These are phyloP conservation scores for Mustela nigripes DNA, from an alignment of 2,113 vertebrate species.

Conservation along the genomic window DNA sequence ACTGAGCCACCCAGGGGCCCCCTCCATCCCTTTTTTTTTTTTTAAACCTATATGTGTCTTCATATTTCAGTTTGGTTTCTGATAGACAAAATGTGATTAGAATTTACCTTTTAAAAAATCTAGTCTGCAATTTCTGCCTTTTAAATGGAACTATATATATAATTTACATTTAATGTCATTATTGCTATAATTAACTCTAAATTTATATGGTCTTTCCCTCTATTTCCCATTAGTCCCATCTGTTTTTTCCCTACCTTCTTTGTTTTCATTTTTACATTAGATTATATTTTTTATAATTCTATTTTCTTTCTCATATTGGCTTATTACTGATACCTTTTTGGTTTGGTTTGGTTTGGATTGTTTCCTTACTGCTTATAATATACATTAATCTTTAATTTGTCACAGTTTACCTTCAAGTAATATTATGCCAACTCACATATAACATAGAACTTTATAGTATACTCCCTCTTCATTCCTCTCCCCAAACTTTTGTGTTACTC, in stretches of 20 bases:
- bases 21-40: background rate
- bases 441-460: background rate
- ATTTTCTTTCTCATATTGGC: background rate
- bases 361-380: background rate
- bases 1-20: too few relatives aligned
- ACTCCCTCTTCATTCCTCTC: background rate
- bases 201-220: background rate
- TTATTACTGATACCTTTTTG: background rate
- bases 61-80: background rate
- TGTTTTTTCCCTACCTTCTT: background rate
- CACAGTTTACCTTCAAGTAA: background rate
- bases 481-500: background rate
- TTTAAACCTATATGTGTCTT: background rate
- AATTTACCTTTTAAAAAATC: background rate
- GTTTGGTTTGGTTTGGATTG: background rate
- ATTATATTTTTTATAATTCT: constrained; percentile 6
- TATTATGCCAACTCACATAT: background rate
- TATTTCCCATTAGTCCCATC: background rate
- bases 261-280: constrained; percentile 10
- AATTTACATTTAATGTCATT: background rate
- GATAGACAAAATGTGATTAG: background rate
- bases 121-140: background rate
- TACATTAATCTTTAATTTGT: background rate
- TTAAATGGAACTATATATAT: background rate
- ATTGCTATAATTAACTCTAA: background rate